Evolutionary conservation across 2,797 vertebrate species (phyloP).

Genomic region (Gadopsis marmoratus): DNA sequence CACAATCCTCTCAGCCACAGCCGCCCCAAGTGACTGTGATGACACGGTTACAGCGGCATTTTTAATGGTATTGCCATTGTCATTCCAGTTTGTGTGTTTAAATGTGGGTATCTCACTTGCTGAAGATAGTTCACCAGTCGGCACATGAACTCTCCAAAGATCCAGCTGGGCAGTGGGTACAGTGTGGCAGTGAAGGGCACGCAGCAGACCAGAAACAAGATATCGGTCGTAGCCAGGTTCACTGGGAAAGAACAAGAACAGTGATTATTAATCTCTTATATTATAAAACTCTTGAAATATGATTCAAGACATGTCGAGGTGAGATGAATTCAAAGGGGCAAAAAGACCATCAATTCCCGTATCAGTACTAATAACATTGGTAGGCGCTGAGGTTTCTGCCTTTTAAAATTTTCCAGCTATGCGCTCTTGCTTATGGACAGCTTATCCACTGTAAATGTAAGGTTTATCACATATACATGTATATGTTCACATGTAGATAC

Average conservation of each 20-base stretch:
- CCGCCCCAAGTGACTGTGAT: no score
- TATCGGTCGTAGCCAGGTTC: conserved; percentile 85
- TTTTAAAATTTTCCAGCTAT: not conserved
- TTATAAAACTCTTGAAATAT: not conserved
- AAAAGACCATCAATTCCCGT: not conserved
- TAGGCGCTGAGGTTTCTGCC: not conserved
- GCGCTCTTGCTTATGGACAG: not conserved
- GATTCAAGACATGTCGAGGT: not conserved
- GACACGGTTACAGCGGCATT: not conserved
- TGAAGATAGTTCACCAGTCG: conserved; percentile 87
- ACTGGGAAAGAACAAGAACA: conserved; percentile 61
- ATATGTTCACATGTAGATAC: no score
- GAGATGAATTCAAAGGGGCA: not conserved
- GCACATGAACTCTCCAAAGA: conserved; percentile 89
- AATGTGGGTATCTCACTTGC: conserved; percentile 73
- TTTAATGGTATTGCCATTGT: not conserved
- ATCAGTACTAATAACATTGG: not conserved
- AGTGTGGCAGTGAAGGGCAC: conserved; percentile 88
- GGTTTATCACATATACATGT: not conserved
- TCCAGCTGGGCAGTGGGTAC: conserved; percentile 87
- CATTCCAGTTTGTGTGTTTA: not conserved
- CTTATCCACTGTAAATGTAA: not conserved
- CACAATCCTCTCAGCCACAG: no score
- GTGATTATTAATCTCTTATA: not conserved
- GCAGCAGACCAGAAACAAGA: conserved; percentile 86